A percentile compares a stretch with the other conserved stretches of the same genome.
These are phyloP conservation scores for Drosophila pallidifrons DNA, from an alignment of 1,140 invertebrate species.

Conservation along the genomic window DNA sequence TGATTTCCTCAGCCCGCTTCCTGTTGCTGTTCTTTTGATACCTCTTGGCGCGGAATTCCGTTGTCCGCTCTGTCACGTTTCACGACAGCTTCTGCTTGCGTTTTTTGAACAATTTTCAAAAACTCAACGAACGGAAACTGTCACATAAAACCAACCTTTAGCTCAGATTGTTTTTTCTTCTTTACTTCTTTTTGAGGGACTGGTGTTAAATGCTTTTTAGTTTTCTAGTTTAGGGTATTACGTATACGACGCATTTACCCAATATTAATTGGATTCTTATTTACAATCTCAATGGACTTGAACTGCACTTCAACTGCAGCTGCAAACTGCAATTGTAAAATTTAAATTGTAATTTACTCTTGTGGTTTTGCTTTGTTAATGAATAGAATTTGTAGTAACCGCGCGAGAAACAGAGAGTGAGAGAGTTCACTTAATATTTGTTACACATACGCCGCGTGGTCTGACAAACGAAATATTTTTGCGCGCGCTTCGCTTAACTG, in stretches of 20 bases:
- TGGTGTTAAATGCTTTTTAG: slow-evolving; percentile 31
- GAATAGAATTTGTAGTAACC: slow-evolving; percentile 18
- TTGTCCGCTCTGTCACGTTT: slow-evolving; percentile 57
- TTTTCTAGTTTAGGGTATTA: slow-evolving; percentile 47
- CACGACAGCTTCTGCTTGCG: background rate
- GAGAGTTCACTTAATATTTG: slow-evolving; percentile 33
- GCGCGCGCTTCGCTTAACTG: slow-evolving; percentile 61
- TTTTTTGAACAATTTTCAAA: slow-evolving; percentile 64
- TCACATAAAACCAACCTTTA: slow-evolving; percentile 51
- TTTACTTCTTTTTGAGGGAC: slow-evolving; percentile 24
- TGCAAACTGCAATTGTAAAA: slow-evolving; percentile 26
- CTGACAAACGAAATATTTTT: slow-evolving; percentile 27
- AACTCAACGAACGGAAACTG: slow-evolving; percentile 71
- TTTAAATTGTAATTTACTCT: slow-evolving; percentile 29
- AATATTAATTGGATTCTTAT: slow-evolving; percentile 19
- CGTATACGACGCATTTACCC: slow-evolving; percentile 64
- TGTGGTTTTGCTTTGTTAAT: slow-evolving; percentile 41
- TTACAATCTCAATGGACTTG: slow-evolving; percentile 22
- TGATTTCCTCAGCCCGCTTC: slow-evolving; percentile 62
- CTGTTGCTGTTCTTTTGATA: slow-evolving; percentile 62
- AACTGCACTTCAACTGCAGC: slow-evolving; percentile 18
- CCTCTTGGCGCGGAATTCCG: slow-evolving; percentile 73
- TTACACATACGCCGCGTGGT: slow-evolving; percentile 74
- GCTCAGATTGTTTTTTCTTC: slow-evolving; percentile 14
- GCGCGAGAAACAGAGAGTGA: background rate